Evolutionary conservation across 2,797 vertebrate species (phyloP), one percentile per base, ranked within the genome.

Genomic region (Pseudochromis fuscus): DNA sequence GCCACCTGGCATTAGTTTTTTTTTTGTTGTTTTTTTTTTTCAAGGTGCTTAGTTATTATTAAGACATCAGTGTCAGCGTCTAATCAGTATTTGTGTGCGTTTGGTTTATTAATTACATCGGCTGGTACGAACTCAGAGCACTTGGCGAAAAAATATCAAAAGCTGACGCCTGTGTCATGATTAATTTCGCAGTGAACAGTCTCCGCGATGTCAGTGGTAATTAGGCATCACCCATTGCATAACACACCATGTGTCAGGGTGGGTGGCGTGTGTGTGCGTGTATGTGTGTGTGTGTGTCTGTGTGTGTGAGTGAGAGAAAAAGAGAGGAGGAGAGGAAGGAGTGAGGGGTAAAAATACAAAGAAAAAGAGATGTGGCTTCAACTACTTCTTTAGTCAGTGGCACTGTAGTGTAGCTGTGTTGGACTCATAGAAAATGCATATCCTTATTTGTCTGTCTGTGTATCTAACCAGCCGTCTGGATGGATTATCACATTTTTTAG

Each of bases 181-280:
- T 95, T 94, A 90, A 94, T 94, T 94, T 94, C 89, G 84, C 93
- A 88, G 91, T 90, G 90, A 94, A 93, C 93, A 92, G 92, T 94
- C 92, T 94, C 91, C 37, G 90, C 92, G 92, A 93, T 95, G 93
- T 94, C 93, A 93, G 90, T 93, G 92, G 93, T 93, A 94, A 94
- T 94, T 94, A 94, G 90, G 92, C 91, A 93, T 92, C 92, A 93
- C 90, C 93, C 87, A 87, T 94, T 95, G 91, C 93, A 92, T 94
- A 95, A 95, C 91, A 91, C 90, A 90, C 93, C 94, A 93, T 93
- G 90, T 93, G 92, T 93, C 87, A 81, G 91, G 91, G 89, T 93
- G 90, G 92, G 91, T 91, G 91, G 92, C 77, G n/a, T 75, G 86
- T 86, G 81, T 83, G 75, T 85, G 72, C 21, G 35, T 67, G 77